These are phyloP conservation scores for Apomyelois bistriatella DNA, from an alignment of 2,888 invertebrate genomes.

Conservation along the genomic window DNA sequence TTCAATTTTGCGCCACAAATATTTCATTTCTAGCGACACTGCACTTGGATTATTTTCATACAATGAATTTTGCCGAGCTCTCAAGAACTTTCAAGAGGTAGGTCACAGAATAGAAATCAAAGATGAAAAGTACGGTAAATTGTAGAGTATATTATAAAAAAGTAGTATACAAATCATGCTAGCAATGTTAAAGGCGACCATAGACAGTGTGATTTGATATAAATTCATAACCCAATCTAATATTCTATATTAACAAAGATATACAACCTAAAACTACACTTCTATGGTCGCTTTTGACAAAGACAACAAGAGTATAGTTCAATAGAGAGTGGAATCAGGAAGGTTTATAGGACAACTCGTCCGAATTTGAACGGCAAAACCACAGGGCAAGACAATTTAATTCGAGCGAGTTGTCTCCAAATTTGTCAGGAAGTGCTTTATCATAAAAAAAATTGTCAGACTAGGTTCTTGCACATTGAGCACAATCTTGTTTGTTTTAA, in stretches of 20 bases:
- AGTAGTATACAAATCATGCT: not conserved
- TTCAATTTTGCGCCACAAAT: too few relatives aligned
- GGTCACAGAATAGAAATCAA: not conserved
- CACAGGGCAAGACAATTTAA: too few relatives aligned
- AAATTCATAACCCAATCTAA: not conserved
- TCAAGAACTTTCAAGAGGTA: too few relatives aligned
- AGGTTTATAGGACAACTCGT: not conserved
- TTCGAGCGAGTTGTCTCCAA: too few relatives aligned
- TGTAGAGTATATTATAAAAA: not conserved
- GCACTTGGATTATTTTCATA: too few relatives aligned
- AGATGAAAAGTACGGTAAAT: not conserved
- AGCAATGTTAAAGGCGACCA: not conserved
- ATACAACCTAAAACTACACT: not conserved
- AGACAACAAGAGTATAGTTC: not conserved
- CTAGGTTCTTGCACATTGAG: not conserved
- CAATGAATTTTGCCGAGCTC: too few relatives aligned
- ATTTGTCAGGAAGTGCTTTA: not conserved
- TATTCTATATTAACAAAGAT: constrained; percentile 5
- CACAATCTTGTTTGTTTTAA: not conserved
- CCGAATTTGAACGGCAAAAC: too few relatives aligned
- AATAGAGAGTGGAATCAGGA: not conserved
- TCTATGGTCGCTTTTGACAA: not conserved
- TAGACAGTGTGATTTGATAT: not conserved
- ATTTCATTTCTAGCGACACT: too few relatives aligned
- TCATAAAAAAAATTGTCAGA: constrained; percentile 2